Percentiles rank a stretch among this genome's conserved stretches.
Conservation (phyloP, 2,797 vertebrate genomes). For the Sebastes kiyomatsui region DNA sequence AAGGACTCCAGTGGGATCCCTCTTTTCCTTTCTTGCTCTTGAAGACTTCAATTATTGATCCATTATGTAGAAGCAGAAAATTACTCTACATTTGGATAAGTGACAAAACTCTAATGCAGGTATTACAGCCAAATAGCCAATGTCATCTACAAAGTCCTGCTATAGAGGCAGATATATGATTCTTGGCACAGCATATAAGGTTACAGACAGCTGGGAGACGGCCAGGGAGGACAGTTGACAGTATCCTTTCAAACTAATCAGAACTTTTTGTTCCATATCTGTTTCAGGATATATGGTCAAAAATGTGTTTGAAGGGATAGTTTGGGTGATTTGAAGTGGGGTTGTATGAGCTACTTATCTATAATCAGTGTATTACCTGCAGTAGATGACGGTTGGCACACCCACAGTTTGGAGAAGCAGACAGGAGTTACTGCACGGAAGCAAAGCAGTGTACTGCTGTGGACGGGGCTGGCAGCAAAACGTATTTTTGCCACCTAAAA, state of each 20-base stretch:
- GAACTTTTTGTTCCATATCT: slow-evolving; percentile 7
- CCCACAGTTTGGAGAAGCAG: too few relatives aligned
- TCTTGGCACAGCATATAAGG: slow-evolving; percentile 50
- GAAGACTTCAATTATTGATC: slow-evolving; percentile 10
- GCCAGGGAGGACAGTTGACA: slow-evolving; percentile 14
- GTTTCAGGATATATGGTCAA: background rate
- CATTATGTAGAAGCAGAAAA: slow-evolving; percentile 33
- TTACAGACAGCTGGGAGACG: slow-evolving; percentile 27
- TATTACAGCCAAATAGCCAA: slow-evolving; percentile 23
- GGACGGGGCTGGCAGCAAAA: too few relatives aligned
- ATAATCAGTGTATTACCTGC: too few relatives aligned
- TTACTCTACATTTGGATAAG: slow-evolving; percentile 35
- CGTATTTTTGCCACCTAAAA: too few relatives aligned
- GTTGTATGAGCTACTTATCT: too few relatives aligned
- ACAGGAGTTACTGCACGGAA: too few relatives aligned
- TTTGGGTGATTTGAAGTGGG: too few relatives aligned
- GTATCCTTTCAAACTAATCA: slow-evolving; percentile 35
- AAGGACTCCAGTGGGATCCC: background rate
- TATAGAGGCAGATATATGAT: slow-evolving; percentile 32
- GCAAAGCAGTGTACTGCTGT: too few relatives aligned
- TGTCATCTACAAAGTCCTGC: slow-evolving; percentile 41
- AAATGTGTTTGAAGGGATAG: background rate
- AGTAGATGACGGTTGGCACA: too few relatives aligned
- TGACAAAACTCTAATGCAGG: slow-evolving; percentile 39
- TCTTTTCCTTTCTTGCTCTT: background rate